Evolutionary conservation across 2,113 vertebrate genomes (phyloP), one percentile per base, ranked within the genome.

Genomic region (Leptobrachium ailaonicum): DNA sequence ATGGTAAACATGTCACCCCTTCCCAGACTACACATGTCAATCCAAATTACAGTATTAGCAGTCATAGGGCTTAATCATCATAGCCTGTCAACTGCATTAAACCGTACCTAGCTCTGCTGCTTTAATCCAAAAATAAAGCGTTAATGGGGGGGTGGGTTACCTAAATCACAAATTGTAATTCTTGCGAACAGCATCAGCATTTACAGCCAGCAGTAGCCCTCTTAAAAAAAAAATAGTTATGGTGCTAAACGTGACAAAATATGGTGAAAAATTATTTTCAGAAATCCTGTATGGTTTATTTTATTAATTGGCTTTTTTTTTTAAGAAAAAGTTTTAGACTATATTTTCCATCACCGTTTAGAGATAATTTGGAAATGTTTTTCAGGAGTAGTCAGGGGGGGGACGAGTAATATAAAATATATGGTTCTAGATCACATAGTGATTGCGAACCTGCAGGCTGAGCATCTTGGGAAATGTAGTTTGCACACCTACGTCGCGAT

Each of bases 111-210:
- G 72, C 53, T 6, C 78, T 67, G 64, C 60, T 74, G 79, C 68
- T 70, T 78, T 77, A 77, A 69, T 32, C 41, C 75, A n/a, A n/a
- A 62, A 2, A 6, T 44, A 44, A n/a, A 43, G 56, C 5, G 67
- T 40, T 78, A 64, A 64, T 32, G 88, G 87, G 85, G 87, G 9
- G 88, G 84, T 85, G 84, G 88, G 84, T 85, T 83, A 84, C 85
- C 66, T 87, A 82, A 87, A 83, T 89, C 88, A 75, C 85, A 87
- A 88, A 91, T 89, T 87, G 88, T 85, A 87, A 89, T 0, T 86
- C 69, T 7, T 60, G 13, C 10, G 13, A 11, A 41, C 83, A 78
- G 73, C 83, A 79, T 79, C 87, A 89, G 89, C 10, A 12, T 60
- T 60, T 60, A 60, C 56, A 64, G 13, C 11, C 5, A 63, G 12